phyloP scores from a whole-genome alignment of 2,113 vertebrate species.

The Coregonus clupeaformis region DNA sequence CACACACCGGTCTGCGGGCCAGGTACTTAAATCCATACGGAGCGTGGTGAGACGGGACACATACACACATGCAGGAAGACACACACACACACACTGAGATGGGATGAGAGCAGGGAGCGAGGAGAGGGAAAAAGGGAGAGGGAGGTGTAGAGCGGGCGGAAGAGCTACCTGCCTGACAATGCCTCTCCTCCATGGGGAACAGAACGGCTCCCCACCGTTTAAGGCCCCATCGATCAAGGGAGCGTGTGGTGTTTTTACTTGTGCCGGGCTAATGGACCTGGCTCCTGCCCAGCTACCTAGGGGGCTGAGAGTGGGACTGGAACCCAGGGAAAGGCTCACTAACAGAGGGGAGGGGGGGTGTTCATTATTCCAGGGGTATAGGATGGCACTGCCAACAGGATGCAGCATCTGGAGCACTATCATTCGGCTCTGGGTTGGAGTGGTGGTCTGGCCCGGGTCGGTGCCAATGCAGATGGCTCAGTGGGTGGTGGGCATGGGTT shows the following conservation, averaged over 20 bases:
- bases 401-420: background rate
- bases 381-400: conserved; percentile 55
- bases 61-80: too few species aligned
- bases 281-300: conserved; percentile 26
- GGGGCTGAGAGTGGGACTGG: conserved; percentile 7
- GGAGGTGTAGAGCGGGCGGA: background rate
- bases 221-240: conserved; percentile 59
- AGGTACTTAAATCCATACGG: conserved; percentile 61
- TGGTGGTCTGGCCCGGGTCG: conserved; percentile 30
- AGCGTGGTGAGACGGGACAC: conserved; percentile 8
- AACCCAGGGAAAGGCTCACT: background rate
- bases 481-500: conserved; percentile 39
- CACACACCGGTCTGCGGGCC: conserved; percentile 31
- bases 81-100: conserved; percentile 32
- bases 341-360: conserved; percentile 2
- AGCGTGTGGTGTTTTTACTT: conserved; percentile 63
- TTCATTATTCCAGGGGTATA: conserved; percentile 53
- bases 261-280: conserved; percentile 63
- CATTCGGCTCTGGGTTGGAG: conserved; percentile 1
- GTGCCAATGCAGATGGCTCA: conserved; percentile 66
- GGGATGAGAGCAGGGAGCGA: conserved; percentile 34
- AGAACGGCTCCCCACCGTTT: conserved; percentile 33
- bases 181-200: conserved; percentile 15
- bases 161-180: conserved; percentile 13
- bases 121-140: conserved; percentile 4